A percentile compares a stretch with the other conserved stretches of the same genome.
phyloP scores from a whole-genome alignment of 2,113 vertebrate species.

The Peromyscus leucopus region DNA sequence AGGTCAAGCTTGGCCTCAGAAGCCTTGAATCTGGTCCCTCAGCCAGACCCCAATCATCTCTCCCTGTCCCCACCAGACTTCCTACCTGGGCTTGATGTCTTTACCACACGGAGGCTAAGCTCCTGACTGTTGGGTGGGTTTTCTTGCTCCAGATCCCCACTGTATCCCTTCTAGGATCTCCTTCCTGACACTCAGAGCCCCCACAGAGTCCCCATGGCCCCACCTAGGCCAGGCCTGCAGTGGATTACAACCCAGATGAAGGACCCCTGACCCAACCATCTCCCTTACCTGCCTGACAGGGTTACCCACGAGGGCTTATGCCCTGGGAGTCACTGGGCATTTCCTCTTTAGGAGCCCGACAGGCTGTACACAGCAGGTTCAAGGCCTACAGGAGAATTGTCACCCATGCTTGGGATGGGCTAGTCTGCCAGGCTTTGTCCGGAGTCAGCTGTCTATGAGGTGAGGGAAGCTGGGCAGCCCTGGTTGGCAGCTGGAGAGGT shows the following conservation, averaged over 20 bases:
- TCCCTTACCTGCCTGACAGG: neutral
- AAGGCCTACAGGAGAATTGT: neutral
- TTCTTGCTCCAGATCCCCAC: neutral
- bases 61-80: neutral
- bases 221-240: neutral
- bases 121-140: neutral
- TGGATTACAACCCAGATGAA: neutral
- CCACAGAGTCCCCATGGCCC: neutral
- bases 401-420: neutral
- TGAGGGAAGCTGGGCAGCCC: neutral
- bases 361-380: neutral
- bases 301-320: neutral
- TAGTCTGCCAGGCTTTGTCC: neutral
- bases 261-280: neutral
- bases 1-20: neutral
- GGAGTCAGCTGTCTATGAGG: neutral
- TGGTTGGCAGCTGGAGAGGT: neutral
- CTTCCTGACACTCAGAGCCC: neutral
- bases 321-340: neutral
- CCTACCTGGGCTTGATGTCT: neutral
- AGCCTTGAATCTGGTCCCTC: neutral
- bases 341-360: neutral
- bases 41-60: neutral
- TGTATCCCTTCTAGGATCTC: neutral
- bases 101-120: neutral